These are phyloP conservation scores for Melopsittacus undulatus DNA, from an alignment of 2,797 vertebrate genomes.

Conservation along the genomic window DNA sequence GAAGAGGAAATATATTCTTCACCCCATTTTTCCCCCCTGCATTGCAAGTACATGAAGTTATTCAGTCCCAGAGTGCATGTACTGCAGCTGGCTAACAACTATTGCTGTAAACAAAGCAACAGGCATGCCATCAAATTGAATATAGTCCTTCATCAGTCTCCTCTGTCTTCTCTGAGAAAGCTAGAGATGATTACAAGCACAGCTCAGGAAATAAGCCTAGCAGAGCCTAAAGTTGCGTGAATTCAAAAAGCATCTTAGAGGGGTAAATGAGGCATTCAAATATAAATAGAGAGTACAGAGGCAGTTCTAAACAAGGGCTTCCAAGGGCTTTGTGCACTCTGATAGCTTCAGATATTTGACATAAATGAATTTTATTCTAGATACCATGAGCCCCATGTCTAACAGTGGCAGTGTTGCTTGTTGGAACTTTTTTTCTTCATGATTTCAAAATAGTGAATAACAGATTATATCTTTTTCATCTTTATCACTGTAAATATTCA, in stretches of 20 bases:
- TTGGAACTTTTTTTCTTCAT: conserved; percentile 18
- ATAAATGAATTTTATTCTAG: conserved; percentile 65
- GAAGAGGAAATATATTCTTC: neutral
- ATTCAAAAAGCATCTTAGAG: conserved; percentile 57
- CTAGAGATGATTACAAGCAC: conserved; percentile 40
- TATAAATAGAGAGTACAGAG: conserved; percentile 65
- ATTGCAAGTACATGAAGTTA: neutral
- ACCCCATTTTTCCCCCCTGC: fast-evolving
- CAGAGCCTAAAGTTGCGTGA: conserved; percentile 36
- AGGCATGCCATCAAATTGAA: neutral
- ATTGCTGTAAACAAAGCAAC: conserved; percentile 32
- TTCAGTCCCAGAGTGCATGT: neutral
- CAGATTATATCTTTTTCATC: conserved; percentile 9
- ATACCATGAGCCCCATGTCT: conserved; percentile 40
- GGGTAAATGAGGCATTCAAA: conserved; percentile 58
- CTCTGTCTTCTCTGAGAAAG: conserved; percentile 38
- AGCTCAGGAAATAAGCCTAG: conserved; percentile 35
- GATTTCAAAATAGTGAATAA: conserved; percentile 42
- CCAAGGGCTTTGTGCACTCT: conserved; percentile 46
- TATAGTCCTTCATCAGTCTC: conserved; percentile 6
- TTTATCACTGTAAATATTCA: conserved; percentile 50
- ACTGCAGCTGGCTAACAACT: neutral
- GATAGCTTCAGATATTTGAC: conserved; percentile 54
- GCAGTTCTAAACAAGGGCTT: conserved; percentile 62
- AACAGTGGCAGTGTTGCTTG: conserved; percentile 57